Conservation (phyloP, 2,113 vertebrate species). For the Echinops telfairi region DNA sequence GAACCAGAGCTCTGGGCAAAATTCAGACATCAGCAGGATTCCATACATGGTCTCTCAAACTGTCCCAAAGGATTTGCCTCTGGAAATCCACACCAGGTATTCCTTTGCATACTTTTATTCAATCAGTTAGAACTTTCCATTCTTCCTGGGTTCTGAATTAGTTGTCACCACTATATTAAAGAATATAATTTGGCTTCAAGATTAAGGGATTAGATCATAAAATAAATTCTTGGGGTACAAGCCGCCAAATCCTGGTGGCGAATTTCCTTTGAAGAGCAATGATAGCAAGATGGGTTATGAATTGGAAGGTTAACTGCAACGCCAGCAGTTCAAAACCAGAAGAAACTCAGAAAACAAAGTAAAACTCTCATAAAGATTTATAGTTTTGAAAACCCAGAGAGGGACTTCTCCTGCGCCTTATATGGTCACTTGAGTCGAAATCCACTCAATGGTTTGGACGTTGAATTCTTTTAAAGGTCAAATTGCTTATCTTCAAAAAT, state of each 20-base stretch:
- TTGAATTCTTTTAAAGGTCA: neutral
- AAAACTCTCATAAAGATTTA: no score
- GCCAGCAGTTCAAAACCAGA: no score
- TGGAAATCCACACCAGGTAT: neutral
- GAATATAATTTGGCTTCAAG: neutral
- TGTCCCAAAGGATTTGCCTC: neutral
- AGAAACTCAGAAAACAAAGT: no score
- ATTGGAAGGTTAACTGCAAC: no score
- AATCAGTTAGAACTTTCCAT: neutral
- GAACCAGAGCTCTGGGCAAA: neutral
- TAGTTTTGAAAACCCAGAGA: no score
- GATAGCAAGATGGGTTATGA: no score
- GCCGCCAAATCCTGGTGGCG: neutral
- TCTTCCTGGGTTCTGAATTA: neutral
- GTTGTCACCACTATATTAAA: neutral
- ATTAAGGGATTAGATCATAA: neutral
- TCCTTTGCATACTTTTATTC: neutral
- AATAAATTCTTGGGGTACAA: neutral
- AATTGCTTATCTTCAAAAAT: neutral
- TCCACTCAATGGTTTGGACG: no score
- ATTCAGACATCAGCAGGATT: neutral
- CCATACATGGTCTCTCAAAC: neutral
- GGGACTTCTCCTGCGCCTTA: no score
- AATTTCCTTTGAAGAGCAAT: no score
- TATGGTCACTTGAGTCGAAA: no score